phyloP scores from a whole-genome alignment of 2,888 invertebrate species.

The Drosophila gaucha region DNA sequence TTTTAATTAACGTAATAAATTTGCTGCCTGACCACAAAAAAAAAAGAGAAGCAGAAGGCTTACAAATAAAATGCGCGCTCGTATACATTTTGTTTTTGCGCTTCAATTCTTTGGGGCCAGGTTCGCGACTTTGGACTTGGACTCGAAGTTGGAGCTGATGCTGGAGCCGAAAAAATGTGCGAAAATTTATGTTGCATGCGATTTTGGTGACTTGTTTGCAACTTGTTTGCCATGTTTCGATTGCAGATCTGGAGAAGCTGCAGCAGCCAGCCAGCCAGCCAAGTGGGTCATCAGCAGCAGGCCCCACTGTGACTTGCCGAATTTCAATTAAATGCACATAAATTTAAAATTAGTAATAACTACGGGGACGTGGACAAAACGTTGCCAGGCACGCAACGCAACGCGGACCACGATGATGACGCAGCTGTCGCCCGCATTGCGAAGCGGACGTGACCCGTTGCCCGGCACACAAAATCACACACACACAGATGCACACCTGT shows the following conservation, averaged over 20 bases:
- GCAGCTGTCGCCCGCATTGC: conserved; percentile 72
- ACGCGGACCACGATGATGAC: conserved; percentile 27
- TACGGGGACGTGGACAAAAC: conserved; percentile 60
- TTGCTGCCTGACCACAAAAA: conserved; percentile 63
- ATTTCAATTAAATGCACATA: conserved; percentile 79
- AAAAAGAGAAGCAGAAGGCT: conserved; percentile 10
- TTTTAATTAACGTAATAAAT: conserved; percentile 85
- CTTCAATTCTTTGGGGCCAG: conserved; percentile 25
- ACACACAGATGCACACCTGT: conserved; percentile 21
- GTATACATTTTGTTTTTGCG: conserved; percentile 20
- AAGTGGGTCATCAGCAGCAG: conserved; percentile 58
- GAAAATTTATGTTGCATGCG: conserved; percentile 83
- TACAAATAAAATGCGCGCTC: conserved; percentile 43
- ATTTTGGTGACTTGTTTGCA: conserved; percentile 80
- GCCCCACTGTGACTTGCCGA: conserved; percentile 45
- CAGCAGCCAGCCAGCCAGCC: conserved; percentile 20
- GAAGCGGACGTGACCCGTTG: conserved; percentile 61
- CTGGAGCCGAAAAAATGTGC: conserved; percentile 73
- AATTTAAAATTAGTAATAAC: conserved; percentile 77
- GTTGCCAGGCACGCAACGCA: conserved; percentile 74
- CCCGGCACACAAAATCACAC: conserved; percentile 9
- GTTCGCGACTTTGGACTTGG: conserved; percentile 34
- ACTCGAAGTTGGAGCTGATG: background rate
- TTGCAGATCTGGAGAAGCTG: conserved; percentile 10
- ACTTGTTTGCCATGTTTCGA: conserved; percentile 74